Conservation (phyloP, 2,888 invertebrate genomes). For the Drosophila paracracens region DNA sequence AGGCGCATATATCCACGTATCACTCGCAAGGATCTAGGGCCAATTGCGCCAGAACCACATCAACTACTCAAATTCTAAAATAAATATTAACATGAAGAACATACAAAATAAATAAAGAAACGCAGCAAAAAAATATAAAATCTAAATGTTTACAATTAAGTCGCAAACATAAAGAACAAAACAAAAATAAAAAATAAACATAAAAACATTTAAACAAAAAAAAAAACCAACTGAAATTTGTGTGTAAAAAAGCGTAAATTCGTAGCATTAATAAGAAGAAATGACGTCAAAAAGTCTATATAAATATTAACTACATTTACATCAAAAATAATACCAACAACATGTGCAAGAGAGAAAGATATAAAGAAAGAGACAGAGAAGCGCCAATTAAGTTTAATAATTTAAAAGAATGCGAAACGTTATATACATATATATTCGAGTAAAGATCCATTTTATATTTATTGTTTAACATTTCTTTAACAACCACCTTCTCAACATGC, state of each 20-base stretch:
- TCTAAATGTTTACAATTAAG: constrained; percentile 77
- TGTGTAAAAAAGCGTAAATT: constrained; percentile 75
- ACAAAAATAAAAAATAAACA: constrained; percentile 5
- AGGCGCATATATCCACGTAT: constrained; percentile 43
- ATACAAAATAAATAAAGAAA: constrained; percentile 38
- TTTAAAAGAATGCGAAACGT: constrained; percentile 38
- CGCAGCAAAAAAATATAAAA: constrained; percentile 53
- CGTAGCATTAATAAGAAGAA: constrained; percentile 66
- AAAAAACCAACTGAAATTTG: constrained; percentile 72
- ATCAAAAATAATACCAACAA: constrained; percentile 47
- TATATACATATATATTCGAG: constrained; percentile 66
- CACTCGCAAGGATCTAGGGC: constrained; percentile 56
- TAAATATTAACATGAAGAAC: constrained; percentile 50
- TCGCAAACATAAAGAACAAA: constrained; percentile 55
- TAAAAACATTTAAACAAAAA: background rate
- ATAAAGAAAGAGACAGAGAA: background rate
- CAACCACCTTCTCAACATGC: constrained; percentile 33
- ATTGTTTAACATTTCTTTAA: constrained; percentile 51
- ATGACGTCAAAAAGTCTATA: constrained; percentile 62
- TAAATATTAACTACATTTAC: constrained; percentile 63
- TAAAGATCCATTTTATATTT: constrained; percentile 62
- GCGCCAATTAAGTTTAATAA: constrained; percentile 74
- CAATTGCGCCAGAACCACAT: constrained; percentile 57
- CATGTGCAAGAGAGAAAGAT: constrained; percentile 46
- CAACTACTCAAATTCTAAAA: constrained; percentile 77